Evolutionary conservation across 2,888 invertebrate genomes (phyloP).

Genomic region (Cataglyphis livida): DNA sequence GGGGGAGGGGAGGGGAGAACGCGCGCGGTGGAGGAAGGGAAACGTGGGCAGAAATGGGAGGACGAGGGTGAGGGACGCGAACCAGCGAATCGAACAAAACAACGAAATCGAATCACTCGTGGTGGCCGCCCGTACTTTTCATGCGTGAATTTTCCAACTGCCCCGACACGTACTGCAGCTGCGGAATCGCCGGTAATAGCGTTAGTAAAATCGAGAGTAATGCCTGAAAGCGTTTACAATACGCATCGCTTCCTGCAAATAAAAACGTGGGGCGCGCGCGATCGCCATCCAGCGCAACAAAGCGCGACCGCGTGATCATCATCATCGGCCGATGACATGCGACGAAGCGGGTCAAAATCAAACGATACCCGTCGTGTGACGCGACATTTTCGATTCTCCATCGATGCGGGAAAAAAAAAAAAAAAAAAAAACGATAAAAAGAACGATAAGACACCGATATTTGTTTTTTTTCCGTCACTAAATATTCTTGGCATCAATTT

Average conservation of each 20-base stretch:
- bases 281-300: conserved; percentile 24
- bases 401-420: not conserved
- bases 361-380: conserved; percentile 56
- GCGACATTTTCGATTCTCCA: conserved; percentile 25
- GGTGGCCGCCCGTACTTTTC: conserved; percentile 83
- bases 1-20: conserved; percentile 30
- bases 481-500: not conserved
- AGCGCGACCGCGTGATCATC: conserved; percentile 53
- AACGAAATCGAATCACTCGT: conserved; percentile 83
- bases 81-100: conserved; percentile 79
- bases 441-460: not conserved
- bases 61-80: conserved; percentile 33
- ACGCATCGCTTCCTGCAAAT: conserved; percentile 74
- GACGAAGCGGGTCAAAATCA: conserved; percentile 52
- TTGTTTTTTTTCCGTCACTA: not conserved
- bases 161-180: conserved; percentile 75
- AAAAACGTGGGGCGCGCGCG: conserved; percentile 64
- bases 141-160: conserved; percentile 83
- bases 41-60: not conserved
- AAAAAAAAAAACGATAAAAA: not conserved
- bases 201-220: conserved; percentile 77
- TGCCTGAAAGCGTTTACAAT: conserved; percentile 77
- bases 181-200: conserved; percentile 75
- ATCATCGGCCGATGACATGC: conserved; percentile 45
- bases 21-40: conserved; percentile 27